These are phyloP conservation scores for Tetramorium bicarinatum DNA, from an alignment of 2,888 invertebrate species.

Conservation along the genomic window DNA sequence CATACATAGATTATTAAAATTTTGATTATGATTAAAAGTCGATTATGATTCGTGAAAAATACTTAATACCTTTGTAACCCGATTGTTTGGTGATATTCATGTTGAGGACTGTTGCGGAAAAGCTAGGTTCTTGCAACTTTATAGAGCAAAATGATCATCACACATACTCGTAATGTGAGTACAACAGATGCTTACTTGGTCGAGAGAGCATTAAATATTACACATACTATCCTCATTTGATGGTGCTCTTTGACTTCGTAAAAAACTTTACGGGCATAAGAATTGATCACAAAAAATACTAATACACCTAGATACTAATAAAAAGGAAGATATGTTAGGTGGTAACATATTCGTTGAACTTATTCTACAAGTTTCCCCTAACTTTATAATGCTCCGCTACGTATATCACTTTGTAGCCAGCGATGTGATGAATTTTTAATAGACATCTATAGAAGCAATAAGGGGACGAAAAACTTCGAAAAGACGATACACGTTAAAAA, in stretches of 20 bases:
- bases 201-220: constrained; percentile 37
- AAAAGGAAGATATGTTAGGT: not conserved
- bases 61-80: constrained; percentile 13
- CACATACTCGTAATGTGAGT: not conserved
- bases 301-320: not conserved
- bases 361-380: not conserved
- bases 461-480: not conserved
- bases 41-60: not conserved
- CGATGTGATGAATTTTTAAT: constrained; percentile 18
- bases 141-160: not conserved
- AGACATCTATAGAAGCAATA: not conserved
- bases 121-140: not conserved
- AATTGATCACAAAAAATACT: not conserved
- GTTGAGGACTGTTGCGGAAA: not conserved
- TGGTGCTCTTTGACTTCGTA: not conserved
- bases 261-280: not conserved
- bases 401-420: not conserved
- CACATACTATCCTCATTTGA: not conserved
- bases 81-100: constrained; percentile 9
- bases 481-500: not conserved
- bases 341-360: not conserved
- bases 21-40: not conserved
- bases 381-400: not conserved
- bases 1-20: not conserved
- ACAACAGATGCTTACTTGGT: not conserved